phyloP scores from a whole-genome alignment of 2,113 vertebrate genomes.

The Anoplopoma fimbria region DNA sequence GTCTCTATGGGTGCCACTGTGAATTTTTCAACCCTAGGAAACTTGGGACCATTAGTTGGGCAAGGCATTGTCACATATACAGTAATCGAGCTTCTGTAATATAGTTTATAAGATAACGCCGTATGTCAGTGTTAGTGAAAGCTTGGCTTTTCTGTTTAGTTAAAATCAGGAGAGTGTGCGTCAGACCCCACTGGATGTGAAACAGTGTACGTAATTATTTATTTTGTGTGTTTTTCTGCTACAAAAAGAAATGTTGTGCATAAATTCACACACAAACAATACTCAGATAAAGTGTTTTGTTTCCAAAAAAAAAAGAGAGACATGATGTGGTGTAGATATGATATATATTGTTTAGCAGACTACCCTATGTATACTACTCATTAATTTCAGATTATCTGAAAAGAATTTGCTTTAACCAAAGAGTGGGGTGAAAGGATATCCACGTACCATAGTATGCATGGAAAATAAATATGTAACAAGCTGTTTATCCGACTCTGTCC shows the following conservation, averaged over 20 bases:
- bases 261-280: neutral
- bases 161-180: neutral
- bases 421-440: conserved; percentile 26
- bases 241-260: neutral
- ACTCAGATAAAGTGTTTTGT: too few relatives aligned
- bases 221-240: neutral
- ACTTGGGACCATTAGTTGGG: conserved; percentile 45
- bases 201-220: neutral
- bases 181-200: neutral
- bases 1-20: conserved; percentile 48
- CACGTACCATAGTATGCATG: conserved; percentile 51
- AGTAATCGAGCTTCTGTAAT: conserved; percentile 28
- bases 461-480: conserved; percentile 75
- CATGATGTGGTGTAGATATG: neutral
- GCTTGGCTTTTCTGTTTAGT: conserved; percentile 14
- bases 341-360: neutral
- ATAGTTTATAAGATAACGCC: conserved; percentile 44
- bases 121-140: conserved; percentile 33
- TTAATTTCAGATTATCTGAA: conserved; percentile 31
- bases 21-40: conserved; percentile 33
- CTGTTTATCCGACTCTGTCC: conserved; percentile 78
- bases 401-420: conserved; percentile 26
- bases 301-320: too few relatives aligned
- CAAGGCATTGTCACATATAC: conserved; percentile 10
- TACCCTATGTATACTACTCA: neutral